Evolutionary conservation across 2,888 invertebrate species (phyloP), one percentile per base, ranked within the genome.

Genomic region (Drosophila peninsularis): DNA sequence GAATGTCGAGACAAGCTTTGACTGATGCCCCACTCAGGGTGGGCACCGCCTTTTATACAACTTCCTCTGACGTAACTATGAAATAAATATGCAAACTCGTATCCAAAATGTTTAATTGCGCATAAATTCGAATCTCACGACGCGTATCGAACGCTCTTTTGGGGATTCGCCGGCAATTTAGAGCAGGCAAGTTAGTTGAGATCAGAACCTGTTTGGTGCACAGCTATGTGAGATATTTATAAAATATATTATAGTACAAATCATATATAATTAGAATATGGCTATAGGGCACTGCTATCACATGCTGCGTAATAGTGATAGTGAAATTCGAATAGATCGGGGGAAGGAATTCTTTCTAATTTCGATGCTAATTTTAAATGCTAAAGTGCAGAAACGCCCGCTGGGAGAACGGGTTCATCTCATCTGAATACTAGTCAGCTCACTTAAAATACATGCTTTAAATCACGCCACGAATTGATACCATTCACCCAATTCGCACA

Each of bases 1-100:
- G 65, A 56, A 42, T 64, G 66, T 24, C 32, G 34, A 34, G 69
- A 75, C 82, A 65, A 80, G 63, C 66, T 71, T 62, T 86, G 68
- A 80, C 89, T 88, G 89, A 82, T 82, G 65, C 49, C 64, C 52
- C 27, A 36, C 47, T 63, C 19, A 27, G 10, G 24, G 1, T n/a
- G 19, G 27, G 17, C 6, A 6, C 10, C 13, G 64, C 21, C 67
- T 87, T 81, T 68, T 83, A 61, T 61, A 27, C 41, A 10, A 2
- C 24, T 60, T 41, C 17, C 24, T 41, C 24, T n/a, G n/a, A 17
- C 21, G 6, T 10, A 14, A 41, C 17, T 17, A 2, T 41, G 13
- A 14, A 32, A 41, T 6, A 42, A 13, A 32, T 17, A 24, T 57
- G 58, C 41, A 34, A 60, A 24, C 24, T 24, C 7, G 7, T 7